phyloP scores from a whole-genome alignment of 2,113 vertebrate genomes.

The Platichthys stellatus region DNA sequence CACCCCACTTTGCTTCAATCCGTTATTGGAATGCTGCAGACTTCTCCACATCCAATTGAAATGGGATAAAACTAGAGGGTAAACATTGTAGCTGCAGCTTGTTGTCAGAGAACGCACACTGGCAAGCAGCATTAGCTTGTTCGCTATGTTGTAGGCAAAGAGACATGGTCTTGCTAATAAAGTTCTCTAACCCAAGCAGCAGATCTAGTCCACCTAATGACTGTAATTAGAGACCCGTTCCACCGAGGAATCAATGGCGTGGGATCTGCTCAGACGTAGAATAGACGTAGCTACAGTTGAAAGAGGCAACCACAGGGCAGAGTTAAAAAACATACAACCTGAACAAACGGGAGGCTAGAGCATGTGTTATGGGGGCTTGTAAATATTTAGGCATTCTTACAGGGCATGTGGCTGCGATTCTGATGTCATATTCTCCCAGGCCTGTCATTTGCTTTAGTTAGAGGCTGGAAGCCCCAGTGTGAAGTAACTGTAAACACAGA shows the following conservation, averaged over 20 bases:
- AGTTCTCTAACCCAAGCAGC: conserved; percentile 69
- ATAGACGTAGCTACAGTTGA: conserved; percentile 50
- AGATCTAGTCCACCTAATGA: conserved; percentile 74
- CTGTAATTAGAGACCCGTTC: conserved; percentile 77
- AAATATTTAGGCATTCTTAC: conserved; percentile 76
- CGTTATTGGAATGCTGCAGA: conserved; percentile 48
- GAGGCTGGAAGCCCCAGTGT: conserved; percentile 37
- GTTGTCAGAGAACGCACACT: conserved; percentile 40
- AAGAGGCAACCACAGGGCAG: conserved; percentile 54
- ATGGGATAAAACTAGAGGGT: conserved; percentile 38
- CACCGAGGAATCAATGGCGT: conserved; percentile 64
- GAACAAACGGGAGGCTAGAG: conserved; percentile 41
- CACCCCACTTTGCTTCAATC: conserved; percentile 59
- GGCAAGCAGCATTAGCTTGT: conserved; percentile 38
- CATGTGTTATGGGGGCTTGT: conserved; percentile 54
- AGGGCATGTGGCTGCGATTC: conserved; percentile 60
- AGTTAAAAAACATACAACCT: conserved; percentile 48
- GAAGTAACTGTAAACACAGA: conserved; percentile 56
- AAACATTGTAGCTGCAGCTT: conserved; percentile 66
- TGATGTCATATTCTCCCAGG: conserved; percentile 68
- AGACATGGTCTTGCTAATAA: conserved; percentile 68
- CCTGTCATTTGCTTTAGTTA: conserved; percentile 67
- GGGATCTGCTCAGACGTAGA: conserved; percentile 51
- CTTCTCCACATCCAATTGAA: conserved; percentile 45
- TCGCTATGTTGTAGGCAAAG: conserved; percentile 22